Percentiles rank a stretch among this genome's conserved stretches.
phyloP scores from a whole-genome alignment of 2,888 invertebrate species.

The Athetis lepigone region DNA sequence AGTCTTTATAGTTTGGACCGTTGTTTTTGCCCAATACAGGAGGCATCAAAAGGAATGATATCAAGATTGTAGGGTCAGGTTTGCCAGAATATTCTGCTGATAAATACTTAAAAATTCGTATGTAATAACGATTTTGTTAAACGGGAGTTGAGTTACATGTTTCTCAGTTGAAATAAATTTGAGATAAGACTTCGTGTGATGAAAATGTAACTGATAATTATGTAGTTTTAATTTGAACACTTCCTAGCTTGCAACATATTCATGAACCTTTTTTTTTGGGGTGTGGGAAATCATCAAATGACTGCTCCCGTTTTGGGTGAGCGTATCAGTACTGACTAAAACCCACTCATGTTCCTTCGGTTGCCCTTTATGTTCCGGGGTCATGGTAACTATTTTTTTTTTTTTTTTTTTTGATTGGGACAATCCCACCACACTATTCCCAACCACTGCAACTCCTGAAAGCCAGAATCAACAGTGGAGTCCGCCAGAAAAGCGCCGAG shows the following conservation, averaged over 20 bases:
- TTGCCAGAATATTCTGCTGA: constrained; percentile 9
- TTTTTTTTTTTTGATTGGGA: no score
- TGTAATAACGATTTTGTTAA: constrained; percentile 16
- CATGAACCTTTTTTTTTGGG: no score
- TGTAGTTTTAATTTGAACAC: background rate
- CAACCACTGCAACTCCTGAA: no score
- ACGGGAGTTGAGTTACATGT: constrained; percentile 28
- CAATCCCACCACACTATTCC: no score
- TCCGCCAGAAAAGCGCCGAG: no score
- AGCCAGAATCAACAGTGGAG: no score
- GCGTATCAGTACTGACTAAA: no score
- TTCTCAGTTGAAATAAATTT: constrained; percentile 30
- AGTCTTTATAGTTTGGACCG: background rate
- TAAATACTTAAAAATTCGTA: constrained; percentile 20
- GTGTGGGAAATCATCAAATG: no score
- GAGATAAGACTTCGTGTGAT: constrained; percentile 19
- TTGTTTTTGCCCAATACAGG: background rate
- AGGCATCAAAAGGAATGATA: constrained; percentile 47
- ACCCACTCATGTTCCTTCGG: no score
- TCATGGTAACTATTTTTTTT: no score
- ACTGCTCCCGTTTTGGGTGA: no score
- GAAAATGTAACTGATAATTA: constrained; percentile 8
- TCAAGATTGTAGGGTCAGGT: constrained; percentile 52
- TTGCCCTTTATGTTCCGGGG: no score
- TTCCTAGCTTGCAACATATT: background rate